Percentiles rank a stretch among this genome's conserved stretches.
phyloP scores from a whole-genome alignment of 37 sponge, comb jelly and placozoan species.

The Dysidea cf. avara region DNA sequence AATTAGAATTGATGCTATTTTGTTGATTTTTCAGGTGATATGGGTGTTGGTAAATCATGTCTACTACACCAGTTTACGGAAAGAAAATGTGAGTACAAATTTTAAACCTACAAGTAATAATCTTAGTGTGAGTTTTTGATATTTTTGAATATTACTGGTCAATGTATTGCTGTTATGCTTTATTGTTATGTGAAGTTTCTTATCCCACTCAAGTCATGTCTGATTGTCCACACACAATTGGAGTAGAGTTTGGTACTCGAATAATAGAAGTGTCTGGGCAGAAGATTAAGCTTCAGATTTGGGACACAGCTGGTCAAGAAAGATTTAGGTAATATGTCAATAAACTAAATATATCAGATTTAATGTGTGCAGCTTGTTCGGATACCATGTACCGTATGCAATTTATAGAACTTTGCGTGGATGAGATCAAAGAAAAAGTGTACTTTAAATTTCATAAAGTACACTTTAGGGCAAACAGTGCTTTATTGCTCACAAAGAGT shows the following conservation, averaged over 20 bases:
- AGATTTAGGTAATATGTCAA: slow-evolving; percentile 77
- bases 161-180: neutral
- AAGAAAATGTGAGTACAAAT: slow-evolving; percentile 94
- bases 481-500: too few relatives aligned
- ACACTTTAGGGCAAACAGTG: too few relatives aligned
- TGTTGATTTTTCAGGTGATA: slow-evolving; percentile 79
- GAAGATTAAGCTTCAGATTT: slow-evolving; percentile 98
- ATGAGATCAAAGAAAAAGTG: too few relatives aligned
- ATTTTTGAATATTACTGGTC: too few relatives aligned
- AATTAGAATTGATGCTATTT: neutral
- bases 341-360: too few relatives aligned
- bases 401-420: too few relatives aligned
- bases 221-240: slow-evolving; percentile 99
- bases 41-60: slow-evolving; percentile 99
- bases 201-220: slow-evolving; percentile 86
- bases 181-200: neutral
- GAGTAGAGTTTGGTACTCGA: slow-evolving; percentile 99
- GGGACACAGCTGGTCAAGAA: slow-evolving; percentile 99
- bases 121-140: too few relatives aligned
- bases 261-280: slow-evolving; percentile 98
- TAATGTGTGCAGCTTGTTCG: too few relatives aligned
- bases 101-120: too few relatives aligned
- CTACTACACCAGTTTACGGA: slow-evolving; percentile 99
- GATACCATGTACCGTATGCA: too few relatives aligned
- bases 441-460: too few relatives aligned